A percentile compares a stretch with the other conserved stretches of the same genome.
These are phyloP conservation scores for Scaptomyza caliginosa DNA, from an alignment of 2,888 invertebrate genomes.

Conservation along the genomic window DNA sequence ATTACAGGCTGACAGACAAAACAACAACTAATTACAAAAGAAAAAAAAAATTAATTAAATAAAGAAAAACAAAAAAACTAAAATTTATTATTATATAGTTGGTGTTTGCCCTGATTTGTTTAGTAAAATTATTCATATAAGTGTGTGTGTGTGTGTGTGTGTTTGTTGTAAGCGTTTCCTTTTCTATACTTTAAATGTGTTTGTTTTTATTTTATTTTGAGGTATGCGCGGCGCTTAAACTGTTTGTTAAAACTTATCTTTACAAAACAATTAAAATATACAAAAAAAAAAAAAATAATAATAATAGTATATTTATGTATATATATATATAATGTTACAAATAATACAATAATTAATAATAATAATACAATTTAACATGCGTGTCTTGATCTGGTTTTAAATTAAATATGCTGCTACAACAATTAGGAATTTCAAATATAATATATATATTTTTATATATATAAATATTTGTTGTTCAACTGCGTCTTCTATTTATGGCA, in stretches of 20 bases:
- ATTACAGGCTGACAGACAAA: slow-evolving; percentile 23
- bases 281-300: slow-evolving; percentile 38
- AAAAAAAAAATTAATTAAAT: slow-evolving; percentile 1
- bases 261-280: slow-evolving; percentile 15
- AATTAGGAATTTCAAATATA: slow-evolving; percentile 63
- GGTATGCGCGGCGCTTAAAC: slow-evolving; percentile 49
- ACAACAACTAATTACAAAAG: slow-evolving; percentile 37
- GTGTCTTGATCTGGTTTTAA: slow-evolving; percentile 25
- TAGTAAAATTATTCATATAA: not conserved
- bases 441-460: slow-evolving; percentile 1
- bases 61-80: slow-evolving; percentile 39
- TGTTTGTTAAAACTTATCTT: slow-evolving; percentile 5
- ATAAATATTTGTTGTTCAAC: not conserved
- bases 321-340: slow-evolving; percentile 40
- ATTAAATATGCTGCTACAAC: slow-evolving; percentile 75
- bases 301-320: too few species aligned
- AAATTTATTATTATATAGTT: slow-evolving; percentile 4
- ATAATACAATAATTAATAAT: slow-evolving; percentile 31
- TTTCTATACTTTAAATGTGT: slow-evolving; percentile 9
- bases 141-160: slow-evolving; percentile 13
- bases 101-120: slow-evolving; percentile 18
- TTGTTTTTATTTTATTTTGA: slow-evolving; percentile 28
- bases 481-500: slow-evolving; percentile 41
- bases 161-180: slow-evolving; percentile 46
- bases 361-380: slow-evolving; percentile 43